Percentiles rank a stretch among this genome's conserved stretches.
These are phyloP conservation scores for Hydrozoanthus tunicans DNA, from an alignment of 64 coral and sea anemone genomes.

Conservation along the genomic window DNA sequence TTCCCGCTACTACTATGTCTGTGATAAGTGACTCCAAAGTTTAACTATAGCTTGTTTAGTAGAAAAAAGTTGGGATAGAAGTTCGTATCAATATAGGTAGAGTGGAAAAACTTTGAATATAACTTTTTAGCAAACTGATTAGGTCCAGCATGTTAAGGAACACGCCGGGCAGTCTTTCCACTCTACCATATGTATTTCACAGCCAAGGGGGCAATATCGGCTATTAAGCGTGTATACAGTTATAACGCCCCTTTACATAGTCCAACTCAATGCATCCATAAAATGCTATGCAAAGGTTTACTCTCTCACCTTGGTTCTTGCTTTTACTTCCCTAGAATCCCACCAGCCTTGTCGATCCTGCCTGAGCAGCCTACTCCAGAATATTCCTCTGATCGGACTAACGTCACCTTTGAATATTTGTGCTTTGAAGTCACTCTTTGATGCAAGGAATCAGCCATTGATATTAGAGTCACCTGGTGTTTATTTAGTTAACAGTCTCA, in stretches of 20 bases:
- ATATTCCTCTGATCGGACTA: conserved; percentile 18
- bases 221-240: background rate
- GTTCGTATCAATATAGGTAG: background rate
- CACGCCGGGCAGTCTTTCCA: background rate
- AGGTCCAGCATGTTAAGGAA: no score
- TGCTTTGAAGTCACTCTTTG: conserved; percentile 57
- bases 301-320: conserved; percentile 29
- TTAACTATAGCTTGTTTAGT: no score
- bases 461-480: conserved; percentile 3
- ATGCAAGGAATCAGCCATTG: conserved; percentile 9
- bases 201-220: no score
- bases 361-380: background rate
- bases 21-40: no score
- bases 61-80: no score
- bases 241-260: background rate
- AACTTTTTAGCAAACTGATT: background rate
- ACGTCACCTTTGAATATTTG: conserved; percentile 55
- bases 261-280: background rate
- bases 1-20: no score
- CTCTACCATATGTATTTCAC: background rate
- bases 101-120: background rate
- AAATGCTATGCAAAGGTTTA: background rate
- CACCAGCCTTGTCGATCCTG: background rate
- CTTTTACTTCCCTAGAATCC: conserved; percentile 14
- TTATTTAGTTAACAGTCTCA: conserved; percentile 16